Evolutionary conservation across 2,888 invertebrate species (phyloP).

Genomic region (Xanthia togata): DNA sequence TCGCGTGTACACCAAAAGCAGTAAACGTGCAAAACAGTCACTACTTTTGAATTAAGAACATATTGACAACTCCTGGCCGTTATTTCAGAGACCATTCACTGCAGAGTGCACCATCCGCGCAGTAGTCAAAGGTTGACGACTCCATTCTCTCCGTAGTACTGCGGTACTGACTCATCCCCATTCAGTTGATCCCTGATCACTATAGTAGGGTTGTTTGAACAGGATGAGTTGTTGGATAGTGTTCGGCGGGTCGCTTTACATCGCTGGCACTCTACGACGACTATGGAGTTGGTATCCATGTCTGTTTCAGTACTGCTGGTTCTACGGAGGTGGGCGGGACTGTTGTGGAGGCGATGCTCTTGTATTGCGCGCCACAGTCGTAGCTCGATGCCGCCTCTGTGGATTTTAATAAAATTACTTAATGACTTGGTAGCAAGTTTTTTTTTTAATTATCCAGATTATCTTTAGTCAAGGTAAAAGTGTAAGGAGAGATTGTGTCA

Average conservation of each 20-base stretch:
- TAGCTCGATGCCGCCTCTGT: conserved; percentile 95
- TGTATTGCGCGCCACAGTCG: conserved; percentile 96
- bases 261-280: conserved; percentile 85
- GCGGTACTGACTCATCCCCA: conserved; percentile 77
- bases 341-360: conserved; percentile 87
- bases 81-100: conserved; percentile 71
- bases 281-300: conserved; percentile 86
- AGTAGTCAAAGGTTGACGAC: conserved; percentile 86
- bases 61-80: conserved; percentile 46
- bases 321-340: conserved; percentile 76
- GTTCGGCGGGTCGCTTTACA: conserved; percentile 78
- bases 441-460: too few relatives aligned
- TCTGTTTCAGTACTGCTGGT: conserved; percentile 87
- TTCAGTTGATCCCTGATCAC: conserved; percentile 82
- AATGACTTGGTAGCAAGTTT: too few relatives aligned
- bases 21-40: conserved; percentile 28
- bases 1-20: not conserved
- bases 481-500: too few relatives aligned
- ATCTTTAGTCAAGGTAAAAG: too few relatives aligned
- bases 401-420: conserved; percentile 22
- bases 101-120: conserved; percentile 90
- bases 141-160: conserved; percentile 80
- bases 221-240: conserved; percentile 71
- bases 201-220: conserved; percentile 82
- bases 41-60: conserved; percentile 26